Evolutionary conservation across 1,140 invertebrate species (phyloP), one percentile per base, ranked within the genome.

Genomic region (Theocolax elegans): DNA sequence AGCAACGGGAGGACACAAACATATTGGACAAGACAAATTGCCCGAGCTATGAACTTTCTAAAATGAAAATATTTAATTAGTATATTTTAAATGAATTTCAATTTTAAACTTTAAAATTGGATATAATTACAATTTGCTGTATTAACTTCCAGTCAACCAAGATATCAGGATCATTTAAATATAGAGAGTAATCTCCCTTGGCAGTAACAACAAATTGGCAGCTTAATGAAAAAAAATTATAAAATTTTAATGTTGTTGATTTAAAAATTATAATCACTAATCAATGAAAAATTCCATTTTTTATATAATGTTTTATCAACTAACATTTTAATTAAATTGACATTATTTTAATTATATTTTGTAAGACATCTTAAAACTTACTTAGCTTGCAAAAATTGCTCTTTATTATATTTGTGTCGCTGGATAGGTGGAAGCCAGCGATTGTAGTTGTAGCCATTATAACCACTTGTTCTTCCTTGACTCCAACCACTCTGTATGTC

Each of bases 381-480:
- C 95, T 97, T 97, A 38, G 95, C 95, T 86, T 97, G 95, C 38
- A 98, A 85, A 83, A 95, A 98, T 77, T 96, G 92, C 82, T 98
- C 94, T 83, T 96, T 96, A 84, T 94, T 96, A 83, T 95, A 96
- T 79, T 92, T 92, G 75, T 91, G 89, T 31, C 88, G 86, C 54
- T 87, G 85, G 66, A 87, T 81, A 48, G 81, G 78, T 77, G 86
- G 83, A 69, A 87, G 77, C 76, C 83, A 86, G 78, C 83, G 81
- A 76, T 84, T 81, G 77, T 72, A 84, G 76, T 76, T 81, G 73
- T 74, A 79, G 77, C 75, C 76, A 58, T 76, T 78, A 75, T 78
- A 75, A 13, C 65, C 75, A 40, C 66, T 73, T 40, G 67, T 79
- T 54, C 77, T 80, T 65, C 75, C 77, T 63, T 73, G 59, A 74